Evolutionary conservation across 2,797 vertebrate species (phyloP), one percentile per base, ranked within the genome.

Genomic region (Myotis myotis): DNA sequence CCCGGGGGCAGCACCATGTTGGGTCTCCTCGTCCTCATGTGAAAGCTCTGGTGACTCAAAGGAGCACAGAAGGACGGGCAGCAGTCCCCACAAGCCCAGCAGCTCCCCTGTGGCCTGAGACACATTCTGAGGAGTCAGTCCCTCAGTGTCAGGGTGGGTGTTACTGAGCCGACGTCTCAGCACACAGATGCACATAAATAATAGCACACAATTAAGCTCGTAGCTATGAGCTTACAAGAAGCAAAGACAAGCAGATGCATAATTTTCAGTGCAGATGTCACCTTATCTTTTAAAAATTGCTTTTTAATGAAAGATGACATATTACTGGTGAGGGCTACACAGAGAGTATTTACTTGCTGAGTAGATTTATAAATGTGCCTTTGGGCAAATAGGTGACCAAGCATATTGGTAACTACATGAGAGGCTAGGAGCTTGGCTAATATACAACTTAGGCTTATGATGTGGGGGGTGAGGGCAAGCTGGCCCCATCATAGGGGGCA

Each of bases 381-480:
- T 49, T 47, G 55, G 80, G 38, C 0, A 33, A 36, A 60, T 2
- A 74, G 71, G 57, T n/a, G 62, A 62, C 85, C 80, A 81, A 66
- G 16, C 47, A 2, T 5, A 30, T 3, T 28, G 19, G 16, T 62
- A 28, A 49, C 22, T 62, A 19, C n/a, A 6, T 1, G 51, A 90
- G 79, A 86, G 70, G 28, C 36, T 30, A 12, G 23, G 17, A 36
- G 68, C 30, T 23, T 30, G 71, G 80, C 70, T 68, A 2, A 36
- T 4, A 1, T 0, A 3, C 1, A 22, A 47, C 20, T 15, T 64
- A 11, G 51, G 85, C 72, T 60, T 17, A 2, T 5, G 82, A 47
- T 0, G 1, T 3, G 16, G 3, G 3, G 25, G 0, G 17, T 62
- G 12, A 17, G 3, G 15, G 22, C 8, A 7, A 53, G 62, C n/a